These are phyloP conservation scores for Drosophila tanythrix DNA, from an alignment of 2,888 invertebrate species.

Conservation along the genomic window DNA sequence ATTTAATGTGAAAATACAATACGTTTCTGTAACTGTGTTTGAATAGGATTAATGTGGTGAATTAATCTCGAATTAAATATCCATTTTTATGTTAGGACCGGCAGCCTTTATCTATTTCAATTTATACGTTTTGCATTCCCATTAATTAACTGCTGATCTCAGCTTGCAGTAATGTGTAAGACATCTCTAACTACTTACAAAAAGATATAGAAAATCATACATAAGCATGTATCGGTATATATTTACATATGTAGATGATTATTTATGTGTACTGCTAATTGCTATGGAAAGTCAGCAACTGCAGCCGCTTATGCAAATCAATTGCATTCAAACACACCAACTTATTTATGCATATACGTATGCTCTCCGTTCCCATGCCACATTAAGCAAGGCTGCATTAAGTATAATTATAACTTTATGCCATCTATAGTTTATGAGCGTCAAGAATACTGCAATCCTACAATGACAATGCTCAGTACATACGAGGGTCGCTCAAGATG, in stretches of 20 bases:
- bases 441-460: slow-evolving; percentile 66
- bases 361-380: slow-evolving; percentile 6
- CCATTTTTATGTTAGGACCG: slow-evolving; percentile 29
- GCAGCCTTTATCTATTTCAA: slow-evolving; percentile 23
- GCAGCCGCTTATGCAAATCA: slow-evolving; percentile 47
- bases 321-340: slow-evolving; percentile 6
- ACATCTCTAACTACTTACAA: not conserved
- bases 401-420: slow-evolving; percentile 41
- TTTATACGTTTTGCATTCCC: slow-evolving; percentile 49
- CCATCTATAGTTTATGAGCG: slow-evolving; percentile 64
- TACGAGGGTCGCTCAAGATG: slow-evolving; percentile 18
- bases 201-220: not conserved
- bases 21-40: not conserved
- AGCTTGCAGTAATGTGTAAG: slow-evolving; percentile 12
- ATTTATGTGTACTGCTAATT: slow-evolving; percentile 61
- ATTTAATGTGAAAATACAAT: not conserved
- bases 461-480: slow-evolving; percentile 30
- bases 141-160: slow-evolving; percentile 45
- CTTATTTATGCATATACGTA: slow-evolving; percentile 7
- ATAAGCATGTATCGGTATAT: not conserved
- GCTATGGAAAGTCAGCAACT: slow-evolving; percentile 35
- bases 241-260: slow-evolving; percentile 15
- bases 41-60: slow-evolving; percentile 25
- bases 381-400: slow-evolving; percentile 35
- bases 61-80: slow-evolving; percentile 30